These are phyloP conservation scores for Lycaon pictus DNA, from an alignment of 2,113 vertebrate genomes.

Conservation along the genomic window DNA sequence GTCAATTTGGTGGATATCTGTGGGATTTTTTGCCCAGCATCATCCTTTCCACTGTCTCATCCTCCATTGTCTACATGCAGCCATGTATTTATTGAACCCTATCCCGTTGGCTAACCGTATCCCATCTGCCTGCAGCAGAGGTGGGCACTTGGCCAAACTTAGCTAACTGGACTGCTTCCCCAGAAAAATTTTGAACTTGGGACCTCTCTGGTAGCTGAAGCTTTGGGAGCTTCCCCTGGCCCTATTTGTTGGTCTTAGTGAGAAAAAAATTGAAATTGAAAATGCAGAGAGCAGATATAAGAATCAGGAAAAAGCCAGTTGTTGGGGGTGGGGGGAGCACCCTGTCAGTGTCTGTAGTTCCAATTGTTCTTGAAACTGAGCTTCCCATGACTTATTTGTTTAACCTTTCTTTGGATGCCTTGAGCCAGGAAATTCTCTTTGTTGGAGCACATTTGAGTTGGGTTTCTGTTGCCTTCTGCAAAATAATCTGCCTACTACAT, in stretches of 20 bases:
- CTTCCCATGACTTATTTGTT: background rate
- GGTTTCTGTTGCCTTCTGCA: background rate
- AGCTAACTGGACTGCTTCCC: background rate
- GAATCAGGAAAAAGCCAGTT: background rate
- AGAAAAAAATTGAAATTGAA: background rate
- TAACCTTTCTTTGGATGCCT: background rate
- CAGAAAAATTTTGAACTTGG: background rate
- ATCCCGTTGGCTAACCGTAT: background rate
- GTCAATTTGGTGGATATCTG: background rate
- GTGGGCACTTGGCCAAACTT: background rate
- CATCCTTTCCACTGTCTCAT: background rate
- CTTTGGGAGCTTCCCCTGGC: background rate
- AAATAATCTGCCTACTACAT: background rate
- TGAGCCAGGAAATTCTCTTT: background rate
- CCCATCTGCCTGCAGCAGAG: background rate
- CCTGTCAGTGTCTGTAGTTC: background rate
- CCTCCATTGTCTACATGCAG: background rate
- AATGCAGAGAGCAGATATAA: background rate
- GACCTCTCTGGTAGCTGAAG: background rate
- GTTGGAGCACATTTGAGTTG: background rate
- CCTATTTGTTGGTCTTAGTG: background rate
- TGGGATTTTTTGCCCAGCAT: background rate
- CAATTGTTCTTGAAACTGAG: background rate
- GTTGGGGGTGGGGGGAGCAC: too few species aligned
- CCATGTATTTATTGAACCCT: background rate